phyloP scores from a whole-genome alignment of 37 sponge, comb jelly and placozoan genomes.

The Axinella damicornis region DNA sequence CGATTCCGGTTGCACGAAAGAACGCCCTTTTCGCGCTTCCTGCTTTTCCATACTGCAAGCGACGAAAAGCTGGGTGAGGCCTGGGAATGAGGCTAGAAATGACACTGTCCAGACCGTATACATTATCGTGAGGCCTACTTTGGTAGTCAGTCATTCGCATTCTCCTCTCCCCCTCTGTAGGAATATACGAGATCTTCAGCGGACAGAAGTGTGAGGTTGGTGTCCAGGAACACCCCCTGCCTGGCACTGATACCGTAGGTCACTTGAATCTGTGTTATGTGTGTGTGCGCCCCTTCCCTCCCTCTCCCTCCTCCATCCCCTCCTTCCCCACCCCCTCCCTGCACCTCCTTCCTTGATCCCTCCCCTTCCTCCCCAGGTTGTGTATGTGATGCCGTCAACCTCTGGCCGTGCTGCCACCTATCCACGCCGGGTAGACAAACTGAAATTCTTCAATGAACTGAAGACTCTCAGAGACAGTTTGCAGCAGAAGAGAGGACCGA shows the following conservation, averaged over 20 bases:
- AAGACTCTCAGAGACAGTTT: constrained; percentile 73
- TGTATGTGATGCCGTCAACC: constrained; percentile 95
- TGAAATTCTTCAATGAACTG: constrained; percentile 86
- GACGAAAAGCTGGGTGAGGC: no score
- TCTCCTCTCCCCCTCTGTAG: not conserved
- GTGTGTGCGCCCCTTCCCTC: no score
- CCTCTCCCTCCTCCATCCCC: no score
- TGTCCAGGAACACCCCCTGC: constrained; percentile 66
- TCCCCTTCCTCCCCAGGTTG: constrained; percentile 43
- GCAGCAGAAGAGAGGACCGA: not conserved
- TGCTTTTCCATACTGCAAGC: no score
- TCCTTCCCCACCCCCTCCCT: not conserved
- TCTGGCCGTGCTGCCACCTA: constrained; percentile 85
- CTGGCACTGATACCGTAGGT: constrained; percentile 81
- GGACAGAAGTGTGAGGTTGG: constrained; percentile 86
- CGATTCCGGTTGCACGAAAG: no score
- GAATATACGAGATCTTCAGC: constrained; percentile 86
- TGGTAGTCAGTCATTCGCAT: not conserved
- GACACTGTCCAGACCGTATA: no score
- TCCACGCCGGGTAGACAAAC: constrained; percentile 82
- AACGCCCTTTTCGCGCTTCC: no score
- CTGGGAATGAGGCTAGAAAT: no score
- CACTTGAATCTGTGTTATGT: no score
- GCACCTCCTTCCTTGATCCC: not conserved
- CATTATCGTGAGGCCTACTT: no score